Percentiles rank a stretch among this genome's conserved stretches.
Evolutionary conservation across 2,113 vertebrate genomes (phyloP).

Genomic region (Chaetops frenatus): DNA sequence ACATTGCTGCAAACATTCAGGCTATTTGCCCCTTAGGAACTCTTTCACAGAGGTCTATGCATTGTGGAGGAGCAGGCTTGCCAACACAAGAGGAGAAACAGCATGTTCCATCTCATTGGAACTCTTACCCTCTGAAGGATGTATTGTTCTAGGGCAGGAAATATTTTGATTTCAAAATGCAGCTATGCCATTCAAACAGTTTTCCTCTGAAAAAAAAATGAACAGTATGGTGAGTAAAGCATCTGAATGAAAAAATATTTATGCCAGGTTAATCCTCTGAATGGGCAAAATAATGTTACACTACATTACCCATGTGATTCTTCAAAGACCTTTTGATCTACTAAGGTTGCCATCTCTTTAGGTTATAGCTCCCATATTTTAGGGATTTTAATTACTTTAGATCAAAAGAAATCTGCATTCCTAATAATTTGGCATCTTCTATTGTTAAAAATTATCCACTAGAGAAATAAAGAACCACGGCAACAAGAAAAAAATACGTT

Average conservation of each 20-base stretch:
- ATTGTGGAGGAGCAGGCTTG: background rate
- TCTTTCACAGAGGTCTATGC: background rate
- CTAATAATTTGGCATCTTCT: background rate
- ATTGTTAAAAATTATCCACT: background rate
- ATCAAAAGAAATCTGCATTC: background rate
- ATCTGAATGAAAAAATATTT: background rate
- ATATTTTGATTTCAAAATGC: slow-evolving; percentile 14
- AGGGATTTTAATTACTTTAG: background rate
- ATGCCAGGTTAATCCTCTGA: background rate
- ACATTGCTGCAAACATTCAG: background rate
- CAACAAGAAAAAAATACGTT: background rate
- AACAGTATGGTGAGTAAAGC: background rate
- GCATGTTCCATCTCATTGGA: background rate
- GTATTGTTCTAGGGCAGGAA: background rate
- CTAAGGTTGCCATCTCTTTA: background rate
- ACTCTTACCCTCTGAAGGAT: background rate
- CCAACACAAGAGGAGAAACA: background rate
- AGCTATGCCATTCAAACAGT: background rate
- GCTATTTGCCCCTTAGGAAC: background rate
- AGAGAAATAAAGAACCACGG: slow-evolving; percentile 2
- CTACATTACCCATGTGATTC: background rate
- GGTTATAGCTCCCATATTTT: background rate
- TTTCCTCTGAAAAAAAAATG: background rate
- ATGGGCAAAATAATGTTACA: background rate
- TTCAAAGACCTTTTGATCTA: background rate